Conservation (phyloP, 2,797 vertebrate genomes). For the Anguilla anguilla region DNA sequence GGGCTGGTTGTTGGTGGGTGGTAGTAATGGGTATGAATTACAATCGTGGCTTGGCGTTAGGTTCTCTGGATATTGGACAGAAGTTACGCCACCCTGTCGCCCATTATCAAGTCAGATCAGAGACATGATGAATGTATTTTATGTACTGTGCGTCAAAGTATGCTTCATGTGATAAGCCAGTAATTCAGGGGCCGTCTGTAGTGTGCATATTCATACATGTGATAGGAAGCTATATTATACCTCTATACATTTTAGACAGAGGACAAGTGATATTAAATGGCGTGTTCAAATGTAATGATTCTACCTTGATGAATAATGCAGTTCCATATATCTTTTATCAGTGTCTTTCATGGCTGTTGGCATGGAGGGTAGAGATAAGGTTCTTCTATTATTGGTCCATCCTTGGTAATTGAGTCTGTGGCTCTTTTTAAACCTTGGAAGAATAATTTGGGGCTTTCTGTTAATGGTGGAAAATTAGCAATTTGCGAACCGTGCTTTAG, state of each 20-base stretch:
- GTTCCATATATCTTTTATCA: background rate
- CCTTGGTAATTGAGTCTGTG: background rate
- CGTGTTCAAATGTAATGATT: background rate
- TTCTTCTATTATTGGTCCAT: background rate
- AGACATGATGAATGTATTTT: background rate
- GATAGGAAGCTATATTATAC: background rate
- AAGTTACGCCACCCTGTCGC: background rate
- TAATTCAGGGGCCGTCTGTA: background rate
- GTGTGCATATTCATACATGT: background rate
- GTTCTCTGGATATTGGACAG: background rate
- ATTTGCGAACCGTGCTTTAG: background rate
- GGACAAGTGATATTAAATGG: background rate
- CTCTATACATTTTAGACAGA: background rate
- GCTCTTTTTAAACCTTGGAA: background rate
- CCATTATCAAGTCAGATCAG: background rate
- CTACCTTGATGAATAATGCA: background rate
- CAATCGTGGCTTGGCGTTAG: background rate
- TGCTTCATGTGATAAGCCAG: background rate
- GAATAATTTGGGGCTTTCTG: background rate
- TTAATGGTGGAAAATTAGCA: conserved; percentile 11
- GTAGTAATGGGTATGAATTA: conserved; percentile 14
- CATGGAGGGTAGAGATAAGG: background rate
- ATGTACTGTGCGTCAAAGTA: background rate
- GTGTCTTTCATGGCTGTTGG: background rate
- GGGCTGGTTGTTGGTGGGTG: conserved; percentile 19